Percentiles rank a stretch among this genome's conserved stretches.
Evolutionary conservation across 2,113 vertebrate species (phyloP).

Genomic region (Ifrita kowaldi): DNA sequence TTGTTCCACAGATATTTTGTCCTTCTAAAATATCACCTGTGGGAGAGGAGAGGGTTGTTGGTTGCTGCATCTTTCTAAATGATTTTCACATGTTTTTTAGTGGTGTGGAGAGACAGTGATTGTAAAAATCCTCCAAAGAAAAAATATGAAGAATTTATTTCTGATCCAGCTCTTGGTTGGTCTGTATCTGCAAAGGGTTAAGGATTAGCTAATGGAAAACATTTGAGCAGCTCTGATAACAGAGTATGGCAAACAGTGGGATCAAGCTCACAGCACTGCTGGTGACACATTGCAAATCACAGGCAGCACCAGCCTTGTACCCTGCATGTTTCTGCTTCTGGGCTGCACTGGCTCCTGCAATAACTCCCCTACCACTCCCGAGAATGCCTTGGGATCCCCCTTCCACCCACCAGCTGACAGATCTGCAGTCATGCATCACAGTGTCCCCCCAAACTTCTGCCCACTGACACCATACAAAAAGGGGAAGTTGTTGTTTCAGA

Average conservation of each 20-base stretch:
- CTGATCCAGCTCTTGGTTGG: neutral
- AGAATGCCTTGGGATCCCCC: neutral
- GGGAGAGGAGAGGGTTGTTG: neutral
- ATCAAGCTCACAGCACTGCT: neutral
- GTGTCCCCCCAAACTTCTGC: neutral
- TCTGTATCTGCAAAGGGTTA: neutral
- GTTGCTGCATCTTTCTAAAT: neutral
- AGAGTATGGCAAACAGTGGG: neutral
- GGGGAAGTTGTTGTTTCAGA: neutral
- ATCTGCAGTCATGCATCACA: neutral
- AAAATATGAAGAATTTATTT: neutral
- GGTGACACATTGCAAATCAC: neutral
- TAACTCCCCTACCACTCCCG: neutral
- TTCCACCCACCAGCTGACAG: neutral
- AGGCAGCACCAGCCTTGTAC: neutral
- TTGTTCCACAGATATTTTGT: neutral
- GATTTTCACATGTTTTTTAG: neutral
- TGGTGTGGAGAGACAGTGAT: neutral
- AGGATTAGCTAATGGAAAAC: conserved; percentile 11
- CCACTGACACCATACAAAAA: accelerated
- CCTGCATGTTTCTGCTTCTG: neutral
- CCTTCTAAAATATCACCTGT: neutral
- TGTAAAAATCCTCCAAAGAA: neutral
- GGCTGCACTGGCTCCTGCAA: neutral
- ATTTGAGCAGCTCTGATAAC: neutral